Base-by-base conservation (phyloP, 2,888 invertebrate genomes). In the Listrodromus nycthemerus region DNA sequence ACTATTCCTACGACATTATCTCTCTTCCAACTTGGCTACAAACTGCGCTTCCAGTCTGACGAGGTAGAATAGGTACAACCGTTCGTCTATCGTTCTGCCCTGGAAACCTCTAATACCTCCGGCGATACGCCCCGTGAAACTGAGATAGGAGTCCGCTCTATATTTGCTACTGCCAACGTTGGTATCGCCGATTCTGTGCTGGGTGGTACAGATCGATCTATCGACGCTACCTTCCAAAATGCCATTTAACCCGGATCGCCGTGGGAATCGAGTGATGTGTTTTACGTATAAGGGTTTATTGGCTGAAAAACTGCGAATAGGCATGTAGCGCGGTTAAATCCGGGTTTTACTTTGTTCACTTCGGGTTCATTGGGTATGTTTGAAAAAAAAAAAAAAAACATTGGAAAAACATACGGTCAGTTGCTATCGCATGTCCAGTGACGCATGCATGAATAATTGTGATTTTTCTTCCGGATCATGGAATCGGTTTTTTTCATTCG, bases 1-100 rank as follows among this genome's bases (percentile, higher is more conserved):
- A 80, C 71, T 76, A 76, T 73, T 61, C 52, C n/a, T 21, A 50
- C 37, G 74, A 71, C 61, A 71, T 83, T 83, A 83, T 83, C 83
- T 83, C 71, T 66, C 71, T 83, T 83, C 33, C 67, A 75, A 71
- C 71, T 76, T 30, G 48, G 24, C 67, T 67, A 67, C 76, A 73
- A 80, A 80, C 76, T 67, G 61, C 45, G 55, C 55, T 21, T 13
- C 5, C 33, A 48, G 67, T 76, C 73, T 61, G 76, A 80, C 61
- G 33, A 45, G 71, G 77, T 66, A 73, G 71, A 80, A 76, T 37
- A 67, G 67, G 67, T 63, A 69, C 27, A 71, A 76, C 76, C 58
- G 71, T 66, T 71, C 58, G 70, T 79, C 45, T 65, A 73, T 63
- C 66, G 67, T 58, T 58, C 69, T 71, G 58, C 71, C 61, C 71